Evolutionary conservation across 1,140 invertebrate species (phyloP).

Genomic region (Delia radicum): DNA sequence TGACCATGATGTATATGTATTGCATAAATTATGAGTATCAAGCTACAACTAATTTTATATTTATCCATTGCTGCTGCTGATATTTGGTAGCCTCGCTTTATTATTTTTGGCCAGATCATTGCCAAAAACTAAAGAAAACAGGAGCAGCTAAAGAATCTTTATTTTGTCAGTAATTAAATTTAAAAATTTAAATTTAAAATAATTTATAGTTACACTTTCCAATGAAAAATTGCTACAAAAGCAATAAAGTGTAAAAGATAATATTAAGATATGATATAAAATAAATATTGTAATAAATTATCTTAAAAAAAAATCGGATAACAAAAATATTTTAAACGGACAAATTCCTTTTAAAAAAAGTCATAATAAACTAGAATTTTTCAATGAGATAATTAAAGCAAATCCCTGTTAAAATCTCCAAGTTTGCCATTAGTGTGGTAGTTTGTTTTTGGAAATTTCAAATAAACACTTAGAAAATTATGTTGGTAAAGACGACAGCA

Average conservation of each 20-base stretch:
- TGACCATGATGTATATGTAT: conserved; percentile 4
- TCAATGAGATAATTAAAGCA: no score
- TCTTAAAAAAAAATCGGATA: no score
- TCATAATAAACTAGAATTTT: no score
- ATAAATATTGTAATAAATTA: no score
- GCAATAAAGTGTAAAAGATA: neutral
- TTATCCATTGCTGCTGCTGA: neutral
- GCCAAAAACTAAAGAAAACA: neutral
- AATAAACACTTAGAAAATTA: no score
- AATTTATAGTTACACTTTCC: neutral
- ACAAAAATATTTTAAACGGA: no score
- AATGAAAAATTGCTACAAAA: neutral
- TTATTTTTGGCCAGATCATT: neutral
- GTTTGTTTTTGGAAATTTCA: no score
- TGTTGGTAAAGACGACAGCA: no score
- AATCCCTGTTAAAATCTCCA: no score
- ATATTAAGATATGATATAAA: neutral
- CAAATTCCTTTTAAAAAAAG: no score
- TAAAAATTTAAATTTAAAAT: neutral
- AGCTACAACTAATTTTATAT: conserved; percentile 2
- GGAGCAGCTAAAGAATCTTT: neutral
- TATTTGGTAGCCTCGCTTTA: neutral
- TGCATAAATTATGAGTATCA: conserved; percentile 5
- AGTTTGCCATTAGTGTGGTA: no score
- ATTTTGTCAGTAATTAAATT: conserved; percentile 1